Percentiles rank a stretch among this genome's conserved stretches.
phyloP scores from a whole-genome alignment of 2,113 vertebrate genomes.

The Donacobius atricapilla region DNA sequence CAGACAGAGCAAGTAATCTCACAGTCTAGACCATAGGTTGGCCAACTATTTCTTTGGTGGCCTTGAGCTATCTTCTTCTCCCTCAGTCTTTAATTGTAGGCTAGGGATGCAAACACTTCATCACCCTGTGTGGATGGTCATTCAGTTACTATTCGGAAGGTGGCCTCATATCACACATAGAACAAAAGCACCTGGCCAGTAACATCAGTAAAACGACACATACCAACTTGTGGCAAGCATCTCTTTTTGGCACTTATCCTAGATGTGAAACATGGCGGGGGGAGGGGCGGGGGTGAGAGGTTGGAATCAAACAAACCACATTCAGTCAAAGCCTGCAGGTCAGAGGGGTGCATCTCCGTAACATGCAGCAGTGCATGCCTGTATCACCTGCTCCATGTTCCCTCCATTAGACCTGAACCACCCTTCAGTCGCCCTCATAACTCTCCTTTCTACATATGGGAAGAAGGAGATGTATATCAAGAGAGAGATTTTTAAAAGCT shows the following conservation, averaged over 20 bases:
- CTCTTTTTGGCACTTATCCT: background rate
- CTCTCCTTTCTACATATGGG: background rate
- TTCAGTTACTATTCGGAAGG: background rate
- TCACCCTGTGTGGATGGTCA: accelerated
- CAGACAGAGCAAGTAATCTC: background rate
- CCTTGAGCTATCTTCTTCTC: background rate
- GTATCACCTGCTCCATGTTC: background rate
- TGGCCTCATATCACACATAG: background rate
- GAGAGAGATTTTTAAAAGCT: background rate
- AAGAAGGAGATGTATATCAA: background rate
- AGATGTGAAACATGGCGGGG: background rate
- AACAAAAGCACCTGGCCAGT: background rate
- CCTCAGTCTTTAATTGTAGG: background rate
- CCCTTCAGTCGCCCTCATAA: background rate
- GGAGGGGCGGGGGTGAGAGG: accelerated
- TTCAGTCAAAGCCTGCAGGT: background rate
- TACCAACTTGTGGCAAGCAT: background rate
- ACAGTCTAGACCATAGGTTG: background rate
- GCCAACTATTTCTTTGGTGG: background rate
- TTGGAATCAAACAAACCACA: background rate
- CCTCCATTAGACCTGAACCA: background rate
- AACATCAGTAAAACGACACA: background rate
- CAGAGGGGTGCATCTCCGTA: background rate
- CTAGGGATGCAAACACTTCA: background rate
- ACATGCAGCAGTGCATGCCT: background rate